A percentile compares a stretch with the other conserved stretches of the same genome.
Evolutionary conservation across 2,797 vertebrate genomes (phyloP).

Genomic region (Rallus crepitans): DNA sequence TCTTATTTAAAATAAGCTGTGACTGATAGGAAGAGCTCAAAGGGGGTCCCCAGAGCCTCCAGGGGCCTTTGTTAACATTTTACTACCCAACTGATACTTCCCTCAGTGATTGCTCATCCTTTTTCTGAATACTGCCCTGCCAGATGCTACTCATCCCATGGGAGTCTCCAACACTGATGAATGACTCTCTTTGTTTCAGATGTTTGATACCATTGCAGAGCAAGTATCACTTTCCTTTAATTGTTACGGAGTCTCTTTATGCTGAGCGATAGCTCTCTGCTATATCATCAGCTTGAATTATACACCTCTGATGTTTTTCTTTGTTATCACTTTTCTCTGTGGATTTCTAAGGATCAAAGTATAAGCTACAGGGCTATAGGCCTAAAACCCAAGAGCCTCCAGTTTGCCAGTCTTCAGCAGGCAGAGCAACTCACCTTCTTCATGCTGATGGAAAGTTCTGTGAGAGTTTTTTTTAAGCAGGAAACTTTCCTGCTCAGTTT

Average conservation of each 20-base stretch:
- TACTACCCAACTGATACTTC: neutral
- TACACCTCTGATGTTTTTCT: neutral
- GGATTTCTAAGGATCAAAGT: neutral
- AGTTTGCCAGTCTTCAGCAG: neutral
- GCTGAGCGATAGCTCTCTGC: neutral
- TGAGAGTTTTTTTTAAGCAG: neutral
- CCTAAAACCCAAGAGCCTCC: neutral
- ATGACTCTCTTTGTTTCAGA: neutral
- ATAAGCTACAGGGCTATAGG: neutral
- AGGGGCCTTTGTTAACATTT: neutral
- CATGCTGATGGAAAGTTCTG: neutral
- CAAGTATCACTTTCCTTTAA: neutral
- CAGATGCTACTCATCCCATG: neutral
- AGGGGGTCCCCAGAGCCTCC: neutral
- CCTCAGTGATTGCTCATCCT: neutral
- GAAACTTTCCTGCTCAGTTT: neutral
- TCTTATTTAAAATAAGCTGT: neutral
- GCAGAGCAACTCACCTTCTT: neutral
- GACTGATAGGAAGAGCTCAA: neutral
- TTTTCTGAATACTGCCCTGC: neutral
- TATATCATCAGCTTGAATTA: neutral
- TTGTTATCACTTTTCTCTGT: neutral
- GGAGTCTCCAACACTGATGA: neutral
- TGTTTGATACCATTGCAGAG: neutral
- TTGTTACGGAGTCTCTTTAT: neutral